Base-by-base conservation (phyloP, 2,113 vertebrate genomes). In the Prunella fulvescens region DNA sequence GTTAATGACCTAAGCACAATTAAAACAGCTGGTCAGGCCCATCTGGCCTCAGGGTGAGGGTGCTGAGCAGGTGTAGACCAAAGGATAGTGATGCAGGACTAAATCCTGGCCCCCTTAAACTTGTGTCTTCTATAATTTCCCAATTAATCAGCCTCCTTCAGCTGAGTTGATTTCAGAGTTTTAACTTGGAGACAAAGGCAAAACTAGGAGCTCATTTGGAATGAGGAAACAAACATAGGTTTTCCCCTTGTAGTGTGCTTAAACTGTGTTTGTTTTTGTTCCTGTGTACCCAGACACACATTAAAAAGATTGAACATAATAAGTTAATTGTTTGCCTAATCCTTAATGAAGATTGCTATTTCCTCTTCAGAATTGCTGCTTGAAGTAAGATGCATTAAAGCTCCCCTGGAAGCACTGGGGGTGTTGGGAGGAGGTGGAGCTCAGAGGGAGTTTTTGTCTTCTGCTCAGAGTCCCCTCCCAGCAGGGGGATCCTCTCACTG, bases 291-390 rank as follows among this genome's bases (percentile, higher is more conserved):
- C 71, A 92, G 64, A 77, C 70, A 69, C 67, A 33, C 60, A 93
- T 93, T 96, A 96, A 78, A 88, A 73, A 94, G 91, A 94, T 93
- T 94, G 94, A 96, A 71, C 60, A 67, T 90, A 92, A 90, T 96
- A 94, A 64, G 86, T 80, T 93, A 93, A 95, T 96, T 92, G 94
- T 95, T 96, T 88, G 79, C 88, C 76, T 94, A 60, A 94, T 96
- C 81, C 88, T 84, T 95, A 92, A 94, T 95, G 94, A 96, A 96
- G 94, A 96, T 93, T 93, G 89, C 91, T 92, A 10, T 77, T 96
- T 94, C 76, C 91, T 94, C 77, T 91, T 47, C 65, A 71, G 69
- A 94, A 94, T 67, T 92, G 83, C 92, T 90, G 95, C 91, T 92
- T 78, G 35, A 93, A 86, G 56, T 78, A 28, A 90, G 72, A 83